Conservation (phyloP, 2,113 vertebrate species). For the Brevimyrus niger region DNA sequence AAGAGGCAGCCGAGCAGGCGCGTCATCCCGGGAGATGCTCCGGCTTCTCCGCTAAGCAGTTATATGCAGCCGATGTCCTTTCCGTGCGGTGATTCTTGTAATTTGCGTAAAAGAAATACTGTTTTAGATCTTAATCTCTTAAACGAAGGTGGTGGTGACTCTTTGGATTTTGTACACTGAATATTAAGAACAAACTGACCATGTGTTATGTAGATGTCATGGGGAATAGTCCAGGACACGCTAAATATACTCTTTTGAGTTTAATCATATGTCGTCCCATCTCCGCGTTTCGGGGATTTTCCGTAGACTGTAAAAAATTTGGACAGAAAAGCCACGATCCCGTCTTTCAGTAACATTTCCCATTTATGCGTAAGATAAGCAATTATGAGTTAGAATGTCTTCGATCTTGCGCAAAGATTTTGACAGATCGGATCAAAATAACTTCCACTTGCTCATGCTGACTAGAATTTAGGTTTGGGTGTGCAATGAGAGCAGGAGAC, state of each 20-base stretch:
- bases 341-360: neutral
- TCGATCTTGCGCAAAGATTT: neutral
- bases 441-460: conserved; percentile 4
- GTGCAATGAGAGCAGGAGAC: neutral
- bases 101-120: neutral
- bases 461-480: neutral
- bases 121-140: neutral
- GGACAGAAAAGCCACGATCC: neutral
- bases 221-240: neutral
- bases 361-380: neutral
- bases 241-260: neutral
- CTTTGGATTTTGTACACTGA: neutral
- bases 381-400: neutral
- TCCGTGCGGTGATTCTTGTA: neutral
- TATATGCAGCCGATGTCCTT: neutral
- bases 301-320: neutral
- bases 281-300: neutral
- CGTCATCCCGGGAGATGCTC: conserved; percentile 50
- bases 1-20: conserved; percentile 67
- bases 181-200: neutral
- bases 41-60: neutral
- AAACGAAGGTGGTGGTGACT: neutral
- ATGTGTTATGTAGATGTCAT: neutral
- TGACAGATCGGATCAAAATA: neutral
- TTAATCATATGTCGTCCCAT: neutral